phyloP scores from a whole-genome alignment of 2,888 invertebrate genomes.

The Pollenia labialis region DNA sequence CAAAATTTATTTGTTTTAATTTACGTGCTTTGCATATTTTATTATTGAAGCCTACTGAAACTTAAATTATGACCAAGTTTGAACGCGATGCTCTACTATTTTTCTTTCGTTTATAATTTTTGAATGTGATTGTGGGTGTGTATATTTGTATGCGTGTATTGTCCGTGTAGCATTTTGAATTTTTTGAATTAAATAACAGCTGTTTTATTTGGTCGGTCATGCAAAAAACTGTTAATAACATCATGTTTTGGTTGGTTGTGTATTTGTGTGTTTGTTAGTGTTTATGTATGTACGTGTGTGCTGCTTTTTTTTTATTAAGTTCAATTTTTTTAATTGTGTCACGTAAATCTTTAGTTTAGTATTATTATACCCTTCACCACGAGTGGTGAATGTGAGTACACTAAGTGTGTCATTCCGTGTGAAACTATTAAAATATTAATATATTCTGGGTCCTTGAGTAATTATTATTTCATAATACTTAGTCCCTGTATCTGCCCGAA shows the following conservation, averaged over 20 bases:
- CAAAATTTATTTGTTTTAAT: slow-evolving; percentile 66
- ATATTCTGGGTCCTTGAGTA: no score
- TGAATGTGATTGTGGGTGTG: background rate
- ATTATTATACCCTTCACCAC: slow-evolving; percentile 15
- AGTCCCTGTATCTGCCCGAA: no score
- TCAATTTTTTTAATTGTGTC: slow-evolving; percentile 72
- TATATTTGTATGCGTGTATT: background rate
- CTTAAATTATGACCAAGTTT: slow-evolving; percentile 56
- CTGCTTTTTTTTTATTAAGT: slow-evolving; percentile 55
- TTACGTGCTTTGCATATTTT: slow-evolving; percentile 70
- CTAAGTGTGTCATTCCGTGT: no score
- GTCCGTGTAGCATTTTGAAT: slow-evolving; percentile 19
- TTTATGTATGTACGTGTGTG: slow-evolving; percentile 11
- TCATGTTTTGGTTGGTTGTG: slow-evolving; percentile 66
- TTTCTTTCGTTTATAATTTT: background rate
- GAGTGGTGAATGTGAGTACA: no score
- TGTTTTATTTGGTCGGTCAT: slow-evolving; percentile 72
- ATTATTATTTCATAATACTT: no score
- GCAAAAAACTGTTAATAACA: slow-evolving; percentile 73
- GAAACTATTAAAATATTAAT: no score
- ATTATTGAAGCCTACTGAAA: slow-evolving; percentile 51
- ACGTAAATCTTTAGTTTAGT: slow-evolving; percentile 73
- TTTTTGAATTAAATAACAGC: slow-evolving; percentile 60
- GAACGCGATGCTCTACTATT: slow-evolving; percentile 25
- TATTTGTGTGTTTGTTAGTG: slow-evolving; percentile 13